Evolutionary conservation across 2,888 invertebrate genomes (phyloP).

Genomic region (Idaea dimidiata): DNA sequence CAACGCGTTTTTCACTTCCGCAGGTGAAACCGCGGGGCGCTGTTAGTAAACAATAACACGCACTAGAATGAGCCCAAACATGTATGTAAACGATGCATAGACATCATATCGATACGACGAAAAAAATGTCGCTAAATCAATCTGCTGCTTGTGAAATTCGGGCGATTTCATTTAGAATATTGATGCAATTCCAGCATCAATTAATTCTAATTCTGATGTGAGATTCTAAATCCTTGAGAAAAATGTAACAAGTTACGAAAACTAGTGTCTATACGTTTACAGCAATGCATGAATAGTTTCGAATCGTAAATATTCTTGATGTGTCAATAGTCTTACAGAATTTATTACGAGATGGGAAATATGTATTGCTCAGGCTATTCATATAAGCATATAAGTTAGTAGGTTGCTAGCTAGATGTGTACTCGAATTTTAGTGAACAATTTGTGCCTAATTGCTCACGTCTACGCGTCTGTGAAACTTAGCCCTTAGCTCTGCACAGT

Average conservation of each 20-base stretch:
- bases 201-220: neutral
- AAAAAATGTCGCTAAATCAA: neutral
- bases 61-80: too few species aligned
- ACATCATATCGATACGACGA: too few species aligned
- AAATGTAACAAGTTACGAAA: neutral
- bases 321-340: neutral
- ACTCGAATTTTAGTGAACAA: too few species aligned
- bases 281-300: neutral
- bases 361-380: neutral
- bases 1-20: too few species aligned
- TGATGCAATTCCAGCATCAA: neutral
- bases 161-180: neutral
- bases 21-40: too few species aligned
- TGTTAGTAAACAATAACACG: too few species aligned
- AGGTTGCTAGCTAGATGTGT: too few species aligned
- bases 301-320: neutral
- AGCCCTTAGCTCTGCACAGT: too few species aligned
- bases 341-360: neutral
- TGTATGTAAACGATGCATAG: too few species aligned
- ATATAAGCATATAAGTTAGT: too few species aligned
- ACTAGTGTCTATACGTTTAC: neutral
- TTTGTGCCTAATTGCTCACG: too few species aligned
- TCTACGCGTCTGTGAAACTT: too few species aligned
- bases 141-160: neutral
- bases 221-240: neutral